A percentile compares a stretch with the other conserved stretches of the same genome.
Conservation (phyloP, 2,113 vertebrate genomes). For the Harpagus bidentatus region DNA sequence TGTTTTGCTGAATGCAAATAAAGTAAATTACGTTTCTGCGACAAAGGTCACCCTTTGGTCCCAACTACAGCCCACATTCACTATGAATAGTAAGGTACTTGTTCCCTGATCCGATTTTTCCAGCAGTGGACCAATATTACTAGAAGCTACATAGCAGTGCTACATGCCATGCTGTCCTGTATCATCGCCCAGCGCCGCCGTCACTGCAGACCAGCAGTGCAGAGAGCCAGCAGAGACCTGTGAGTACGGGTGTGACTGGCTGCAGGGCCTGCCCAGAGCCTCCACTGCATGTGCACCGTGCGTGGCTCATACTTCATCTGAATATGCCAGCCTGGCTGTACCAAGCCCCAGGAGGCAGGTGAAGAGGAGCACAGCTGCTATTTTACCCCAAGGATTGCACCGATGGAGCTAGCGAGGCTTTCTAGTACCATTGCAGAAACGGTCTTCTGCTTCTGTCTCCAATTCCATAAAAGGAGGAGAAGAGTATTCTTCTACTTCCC, state of each 20-base stretch:
- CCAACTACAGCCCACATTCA: neutral
- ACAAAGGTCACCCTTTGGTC: neutral
- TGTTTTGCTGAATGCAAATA: neutral
- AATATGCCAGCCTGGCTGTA: rapidly evolving
- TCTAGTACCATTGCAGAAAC: rapidly evolving
- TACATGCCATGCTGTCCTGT: neutral
- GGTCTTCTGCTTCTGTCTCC: neutral
- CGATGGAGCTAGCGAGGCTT: neutral
- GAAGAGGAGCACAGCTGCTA: neutral
- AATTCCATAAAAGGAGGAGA: neutral
- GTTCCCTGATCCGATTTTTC: neutral
- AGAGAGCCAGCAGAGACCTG: rapidly evolving
- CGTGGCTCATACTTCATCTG: rapidly evolving
- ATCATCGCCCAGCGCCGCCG: neutral
- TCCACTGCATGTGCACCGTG: rapidly evolving
- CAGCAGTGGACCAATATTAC: rapidly evolving
- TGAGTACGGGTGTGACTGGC: rapidly evolving
- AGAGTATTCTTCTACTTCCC: neutral
- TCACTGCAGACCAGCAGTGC: neutral
- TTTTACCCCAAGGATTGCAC: neutral
- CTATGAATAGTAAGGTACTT: neutral
- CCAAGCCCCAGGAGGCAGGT: neutral
- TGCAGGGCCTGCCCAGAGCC: neutral
- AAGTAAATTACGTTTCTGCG: neutral
- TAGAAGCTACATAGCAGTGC: rapidly evolving